phyloP scores from a whole-genome alignment of 2,797 vertebrate genomes.

The Phoxinus dragarum region DNA sequence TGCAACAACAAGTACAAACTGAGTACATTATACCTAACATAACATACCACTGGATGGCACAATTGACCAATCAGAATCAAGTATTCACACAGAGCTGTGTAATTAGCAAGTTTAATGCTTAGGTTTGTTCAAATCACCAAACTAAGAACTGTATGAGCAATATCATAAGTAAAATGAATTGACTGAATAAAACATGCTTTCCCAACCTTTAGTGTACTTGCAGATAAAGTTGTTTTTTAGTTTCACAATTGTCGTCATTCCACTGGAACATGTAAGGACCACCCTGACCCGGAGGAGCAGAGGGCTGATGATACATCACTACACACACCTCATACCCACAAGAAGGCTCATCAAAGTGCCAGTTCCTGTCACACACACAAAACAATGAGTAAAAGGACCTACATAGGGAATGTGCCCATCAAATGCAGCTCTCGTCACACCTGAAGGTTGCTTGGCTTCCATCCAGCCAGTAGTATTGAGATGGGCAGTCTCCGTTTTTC shows the following conservation, averaged over 20 bases:
- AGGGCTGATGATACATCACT: constrained; percentile 97
- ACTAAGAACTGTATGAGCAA: neutral
- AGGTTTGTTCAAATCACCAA: constrained; percentile 2
- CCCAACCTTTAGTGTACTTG: constrained; percentile 90
- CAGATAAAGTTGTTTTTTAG: constrained; percentile 99
- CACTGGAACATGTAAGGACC: constrained; percentile 94
- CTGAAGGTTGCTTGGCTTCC: constrained; percentile 81
- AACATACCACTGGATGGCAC: no score
- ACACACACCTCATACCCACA: constrained; percentile 95
- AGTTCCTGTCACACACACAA: constrained; percentile 82
- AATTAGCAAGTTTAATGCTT: neutral
- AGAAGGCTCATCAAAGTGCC: constrained; percentile 95
- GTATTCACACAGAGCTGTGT: no score
- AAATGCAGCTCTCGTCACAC: constrained; percentile 56
- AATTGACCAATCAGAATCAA: no score
- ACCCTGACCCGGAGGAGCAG: constrained; percentile 82
- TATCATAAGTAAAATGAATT: neutral
- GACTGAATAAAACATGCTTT: neutral
- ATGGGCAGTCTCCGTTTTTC: constrained; percentile 80
- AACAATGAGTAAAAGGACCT: neutral
- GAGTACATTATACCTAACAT: no score
- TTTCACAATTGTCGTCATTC: constrained; percentile 96
- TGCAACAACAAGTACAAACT: no score
- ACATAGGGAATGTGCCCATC: neutral
- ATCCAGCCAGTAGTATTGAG: constrained; percentile 89